These are phyloP conservation scores for Drosophila mimetica DNA, from an alignment of 2,888 invertebrate species.

Conservation along the genomic window DNA sequence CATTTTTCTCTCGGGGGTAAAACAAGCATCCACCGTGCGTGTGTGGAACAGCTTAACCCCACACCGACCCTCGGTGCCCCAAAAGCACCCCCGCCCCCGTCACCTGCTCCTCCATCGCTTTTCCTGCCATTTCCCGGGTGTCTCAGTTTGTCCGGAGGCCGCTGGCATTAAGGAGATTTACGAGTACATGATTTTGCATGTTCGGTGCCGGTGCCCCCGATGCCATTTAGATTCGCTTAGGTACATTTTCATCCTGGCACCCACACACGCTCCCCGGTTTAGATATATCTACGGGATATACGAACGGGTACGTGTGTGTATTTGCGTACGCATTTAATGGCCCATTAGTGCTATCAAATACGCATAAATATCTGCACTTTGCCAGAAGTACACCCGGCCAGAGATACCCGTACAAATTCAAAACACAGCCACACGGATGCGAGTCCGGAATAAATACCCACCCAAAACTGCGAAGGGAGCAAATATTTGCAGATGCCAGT, in stretches of 20 bases:
- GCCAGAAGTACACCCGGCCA: conserved; percentile 56
- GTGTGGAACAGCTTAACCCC: conserved; percentile 30
- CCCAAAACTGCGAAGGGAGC: conserved; percentile 7
- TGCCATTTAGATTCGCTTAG: conserved; percentile 80
- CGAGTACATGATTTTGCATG: conserved; percentile 84
- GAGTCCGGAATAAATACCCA: conserved; percentile 25
- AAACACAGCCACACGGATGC: conserved; percentile 35
- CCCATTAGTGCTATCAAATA: conserved; percentile 82
- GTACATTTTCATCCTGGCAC: conserved; percentile 76
- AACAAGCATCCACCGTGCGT: conserved; percentile 62
- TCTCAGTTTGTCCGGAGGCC: conserved; percentile 66
- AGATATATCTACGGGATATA: conserved; percentile 5
- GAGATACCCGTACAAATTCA: conserved; percentile 34
- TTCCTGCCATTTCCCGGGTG: conserved; percentile 37
- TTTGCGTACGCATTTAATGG: conserved; percentile 80
- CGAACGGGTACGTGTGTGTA: conserved; percentile 54
- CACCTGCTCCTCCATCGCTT: conserved; percentile 37
- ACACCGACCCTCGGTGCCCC: conserved; percentile 37
- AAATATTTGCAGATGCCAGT: conserved; percentile 55
- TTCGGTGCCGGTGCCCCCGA: conserved; percentile 78
- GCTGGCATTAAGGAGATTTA: conserved; percentile 82
- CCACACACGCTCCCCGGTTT: conserved; percentile 42
- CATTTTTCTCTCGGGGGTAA: conserved; percentile 52
- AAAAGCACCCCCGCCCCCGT: conserved; percentile 14
- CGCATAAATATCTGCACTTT: conserved; percentile 81